These are phyloP conservation scores for Anas capensis DNA, from an alignment of 2,797 vertebrate species.

Conservation along the genomic window DNA sequence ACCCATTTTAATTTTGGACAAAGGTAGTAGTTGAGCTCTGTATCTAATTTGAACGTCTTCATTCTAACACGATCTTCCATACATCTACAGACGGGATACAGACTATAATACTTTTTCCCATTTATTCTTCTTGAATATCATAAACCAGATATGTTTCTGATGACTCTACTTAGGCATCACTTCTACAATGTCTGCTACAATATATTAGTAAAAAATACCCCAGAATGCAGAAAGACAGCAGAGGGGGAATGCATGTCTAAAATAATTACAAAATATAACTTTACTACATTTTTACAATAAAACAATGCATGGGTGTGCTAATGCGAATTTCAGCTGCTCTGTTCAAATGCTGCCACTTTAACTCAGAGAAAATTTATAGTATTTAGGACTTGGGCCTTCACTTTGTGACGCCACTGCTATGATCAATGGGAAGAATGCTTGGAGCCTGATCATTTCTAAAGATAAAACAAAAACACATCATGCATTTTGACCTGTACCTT, in stretches of 20 bases:
- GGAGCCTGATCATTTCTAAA: slow-evolving; percentile 76
- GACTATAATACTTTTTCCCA: not conserved
- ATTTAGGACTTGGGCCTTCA: slow-evolving; percentile 4
- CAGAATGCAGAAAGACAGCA: slow-evolving; percentile 46
- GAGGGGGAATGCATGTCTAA: slow-evolving; percentile 39
- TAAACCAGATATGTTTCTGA: not conserved
- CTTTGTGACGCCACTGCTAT: slow-evolving; percentile 81
- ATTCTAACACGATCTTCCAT: not conserved
- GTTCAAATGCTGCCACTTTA: slow-evolving; percentile 7
- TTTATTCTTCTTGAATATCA: not conserved
- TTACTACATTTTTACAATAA: not conserved
- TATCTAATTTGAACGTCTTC: not conserved
- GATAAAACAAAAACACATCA: slow-evolving; percentile 84
- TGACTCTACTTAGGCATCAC: not conserved
- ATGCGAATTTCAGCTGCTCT: slow-evolving; percentile 15
- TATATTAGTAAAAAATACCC: not conserved
- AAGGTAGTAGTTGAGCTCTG: not conserved
- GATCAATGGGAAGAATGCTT: slow-evolving; percentile 72
- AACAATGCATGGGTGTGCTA: not conserved
- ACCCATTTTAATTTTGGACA: not conserved
- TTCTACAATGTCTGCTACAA: not conserved
- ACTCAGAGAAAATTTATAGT: not conserved
- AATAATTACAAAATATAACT: not conserved
- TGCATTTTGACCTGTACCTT: slow-evolving; percentile 95
- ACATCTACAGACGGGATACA: not conserved